Evolutionary conservation across 2,797 vertebrate genomes (phyloP).

Genomic region (Pygocentrus nattereri): DNA sequence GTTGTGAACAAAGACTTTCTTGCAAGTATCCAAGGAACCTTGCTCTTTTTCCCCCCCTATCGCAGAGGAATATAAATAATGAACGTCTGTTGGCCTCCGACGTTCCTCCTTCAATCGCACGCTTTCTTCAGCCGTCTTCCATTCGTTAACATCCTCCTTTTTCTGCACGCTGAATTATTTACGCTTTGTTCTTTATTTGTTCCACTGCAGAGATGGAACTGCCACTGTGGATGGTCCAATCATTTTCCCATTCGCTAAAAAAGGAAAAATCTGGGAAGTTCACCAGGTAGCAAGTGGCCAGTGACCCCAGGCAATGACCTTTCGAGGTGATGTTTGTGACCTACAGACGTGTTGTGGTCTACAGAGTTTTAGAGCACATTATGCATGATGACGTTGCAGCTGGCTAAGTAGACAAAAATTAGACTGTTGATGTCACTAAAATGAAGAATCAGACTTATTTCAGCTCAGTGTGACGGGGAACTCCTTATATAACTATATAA

Average conservation of each 20-base stretch:
- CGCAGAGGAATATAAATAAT: conserved; percentile 32
- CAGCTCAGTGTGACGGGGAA: too few species aligned
- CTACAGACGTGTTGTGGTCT: too few species aligned
- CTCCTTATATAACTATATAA: too few species aligned
- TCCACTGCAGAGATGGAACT: neutral
- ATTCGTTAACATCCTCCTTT: neutral
- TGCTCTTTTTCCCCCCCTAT: neutral
- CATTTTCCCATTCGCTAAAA: neutral
- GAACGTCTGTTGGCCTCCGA: neutral
- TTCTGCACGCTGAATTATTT: conserved; percentile 34
- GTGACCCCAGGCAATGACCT: neutral
- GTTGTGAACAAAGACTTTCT: conserved; percentile 1
- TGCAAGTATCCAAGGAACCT: conserved; percentile 1
- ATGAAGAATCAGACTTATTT: too few species aligned
- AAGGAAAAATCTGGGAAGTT: neutral
- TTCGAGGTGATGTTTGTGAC: neutral
- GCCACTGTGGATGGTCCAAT: neutral
- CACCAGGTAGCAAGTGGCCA: neutral
- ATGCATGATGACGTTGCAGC: too few species aligned
- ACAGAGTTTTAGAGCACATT: too few species aligned
- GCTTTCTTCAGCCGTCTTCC: neutral
- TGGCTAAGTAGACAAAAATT: too few species aligned
- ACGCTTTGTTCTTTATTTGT: conserved; percentile 15
- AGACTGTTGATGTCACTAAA: too few species aligned
- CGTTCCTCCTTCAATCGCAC: neutral